Evolutionary conservation across 1,140 invertebrate species (phyloP).

Genomic region (Penaeus chinensis): DNA sequence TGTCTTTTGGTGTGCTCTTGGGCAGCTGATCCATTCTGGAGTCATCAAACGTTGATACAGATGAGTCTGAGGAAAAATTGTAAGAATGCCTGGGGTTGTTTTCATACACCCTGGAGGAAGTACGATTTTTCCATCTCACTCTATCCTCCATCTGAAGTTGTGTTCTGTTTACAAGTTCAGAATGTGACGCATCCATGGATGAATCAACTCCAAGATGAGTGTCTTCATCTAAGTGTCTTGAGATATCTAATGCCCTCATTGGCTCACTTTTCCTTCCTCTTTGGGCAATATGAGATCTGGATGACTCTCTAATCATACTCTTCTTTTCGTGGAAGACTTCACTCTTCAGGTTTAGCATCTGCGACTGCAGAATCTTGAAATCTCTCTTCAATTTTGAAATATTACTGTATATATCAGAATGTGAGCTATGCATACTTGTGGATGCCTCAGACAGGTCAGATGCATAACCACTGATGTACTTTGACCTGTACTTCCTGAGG

Average conservation of each 20-base stretch:
- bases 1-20: conserved; percentile 25
- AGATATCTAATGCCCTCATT: no score
- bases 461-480: neutral
- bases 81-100: no score
- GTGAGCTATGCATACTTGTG: neutral
- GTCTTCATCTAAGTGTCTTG: no score
- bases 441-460: conserved; percentile 3
- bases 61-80: conserved; percentile 8
- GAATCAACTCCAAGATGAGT: no score
- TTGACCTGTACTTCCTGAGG: conserved; percentile 15
- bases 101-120: no score
- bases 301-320: neutral
- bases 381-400: conserved; percentile 32
- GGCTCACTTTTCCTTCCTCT: no score
- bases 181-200: no score
- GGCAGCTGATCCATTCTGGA: conserved; percentile 3
- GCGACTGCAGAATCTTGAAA: conserved; percentile 27
- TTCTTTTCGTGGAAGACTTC: conserved; percentile 26
- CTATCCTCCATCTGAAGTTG: no score
- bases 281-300: no score
- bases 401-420: conserved; percentile 16
- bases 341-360: conserved; percentile 35
- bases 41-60: neutral
- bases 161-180: no score
- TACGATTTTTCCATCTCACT: no score